phyloP scores from a whole-genome alignment of 2,113 vertebrate species.

The Silurus asotus region DNA sequence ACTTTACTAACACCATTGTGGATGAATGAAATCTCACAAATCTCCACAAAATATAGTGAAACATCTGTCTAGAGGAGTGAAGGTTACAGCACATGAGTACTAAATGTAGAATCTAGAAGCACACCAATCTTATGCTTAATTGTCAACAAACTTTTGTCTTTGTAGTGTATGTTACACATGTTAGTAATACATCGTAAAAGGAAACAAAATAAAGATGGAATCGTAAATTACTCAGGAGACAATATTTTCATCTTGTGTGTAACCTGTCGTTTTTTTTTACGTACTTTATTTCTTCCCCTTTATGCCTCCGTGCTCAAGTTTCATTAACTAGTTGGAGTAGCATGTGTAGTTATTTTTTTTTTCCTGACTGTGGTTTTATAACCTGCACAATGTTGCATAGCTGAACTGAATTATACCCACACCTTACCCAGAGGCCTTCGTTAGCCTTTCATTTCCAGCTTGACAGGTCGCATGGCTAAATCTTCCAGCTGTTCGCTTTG shows the following conservation, averaged over 20 bases:
- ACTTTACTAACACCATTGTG: too few relatives aligned
- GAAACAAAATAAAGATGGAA: too few relatives aligned
- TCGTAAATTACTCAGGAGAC: neutral
- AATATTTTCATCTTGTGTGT: neutral
- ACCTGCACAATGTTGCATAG: constrained; percentile 2
- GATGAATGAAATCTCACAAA: too few relatives aligned
- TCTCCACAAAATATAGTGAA: too few relatives aligned
- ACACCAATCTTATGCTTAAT: too few relatives aligned
- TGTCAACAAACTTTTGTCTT: too few relatives aligned
- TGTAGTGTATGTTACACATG: neutral
- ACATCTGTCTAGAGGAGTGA: too few relatives aligned
- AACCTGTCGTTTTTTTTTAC: neutral
- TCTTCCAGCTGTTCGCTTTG: constrained; percentile 32
- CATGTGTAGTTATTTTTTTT: neutral
- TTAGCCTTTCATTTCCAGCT: constrained; percentile 30
- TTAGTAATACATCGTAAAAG: neutral
- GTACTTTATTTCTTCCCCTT: neutral
- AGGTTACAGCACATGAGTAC: too few relatives aligned
- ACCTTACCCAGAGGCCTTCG: constrained; percentile 26
- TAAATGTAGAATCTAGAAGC: too few relatives aligned
- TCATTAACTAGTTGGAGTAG: neutral
- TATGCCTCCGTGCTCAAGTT: neutral
- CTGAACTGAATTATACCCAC: constrained; percentile 29
- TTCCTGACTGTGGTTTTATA: neutral
- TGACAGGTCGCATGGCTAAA: constrained; percentile 18